Conservation (phyloP, 1,140 invertebrate species). For the Drosophila carrolli region DNA sequence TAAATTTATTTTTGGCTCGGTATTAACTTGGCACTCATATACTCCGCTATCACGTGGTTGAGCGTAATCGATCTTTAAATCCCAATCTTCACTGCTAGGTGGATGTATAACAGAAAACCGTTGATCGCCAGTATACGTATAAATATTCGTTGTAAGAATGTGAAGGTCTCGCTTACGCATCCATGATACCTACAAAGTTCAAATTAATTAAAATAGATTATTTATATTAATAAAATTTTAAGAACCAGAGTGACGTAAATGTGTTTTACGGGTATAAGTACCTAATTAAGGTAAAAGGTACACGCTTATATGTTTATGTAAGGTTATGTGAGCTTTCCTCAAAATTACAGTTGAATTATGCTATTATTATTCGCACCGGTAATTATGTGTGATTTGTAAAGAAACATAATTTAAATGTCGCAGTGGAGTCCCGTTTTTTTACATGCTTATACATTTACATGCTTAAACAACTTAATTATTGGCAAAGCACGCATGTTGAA, state of each 20-base stretch:
- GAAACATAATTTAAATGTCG: no score
- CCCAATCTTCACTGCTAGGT: constrained; percentile 95
- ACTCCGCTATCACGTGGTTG: constrained; percentile 93
- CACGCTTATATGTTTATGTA: no score
- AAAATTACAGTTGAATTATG: no score
- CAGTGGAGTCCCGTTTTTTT: no score
- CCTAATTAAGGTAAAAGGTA: no score
- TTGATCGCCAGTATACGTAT: constrained; percentile 94
- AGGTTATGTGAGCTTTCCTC: no score
- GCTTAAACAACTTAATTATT: no score
- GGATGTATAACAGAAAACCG: constrained; percentile 94
- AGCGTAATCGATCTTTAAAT: constrained; percentile 94
- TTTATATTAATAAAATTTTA: not conserved
- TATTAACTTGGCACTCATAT: constrained; percentile 94
- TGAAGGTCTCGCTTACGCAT: constrained; percentile 95
- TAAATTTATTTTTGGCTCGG: constrained; percentile 94
- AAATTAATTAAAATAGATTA: not conserved
- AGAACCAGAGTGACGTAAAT: not conserved
- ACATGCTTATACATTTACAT: no score
- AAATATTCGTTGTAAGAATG: constrained; percentile 93
- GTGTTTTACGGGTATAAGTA: not conserved
- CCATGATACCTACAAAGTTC: constrained; percentile 92
- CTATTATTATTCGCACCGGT: no score
- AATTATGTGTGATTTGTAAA: no score
- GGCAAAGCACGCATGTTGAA: no score